Evolutionary conservation across 2,888 invertebrate species (phyloP).

Genomic region (Pristionchus entomophagus): DNA sequence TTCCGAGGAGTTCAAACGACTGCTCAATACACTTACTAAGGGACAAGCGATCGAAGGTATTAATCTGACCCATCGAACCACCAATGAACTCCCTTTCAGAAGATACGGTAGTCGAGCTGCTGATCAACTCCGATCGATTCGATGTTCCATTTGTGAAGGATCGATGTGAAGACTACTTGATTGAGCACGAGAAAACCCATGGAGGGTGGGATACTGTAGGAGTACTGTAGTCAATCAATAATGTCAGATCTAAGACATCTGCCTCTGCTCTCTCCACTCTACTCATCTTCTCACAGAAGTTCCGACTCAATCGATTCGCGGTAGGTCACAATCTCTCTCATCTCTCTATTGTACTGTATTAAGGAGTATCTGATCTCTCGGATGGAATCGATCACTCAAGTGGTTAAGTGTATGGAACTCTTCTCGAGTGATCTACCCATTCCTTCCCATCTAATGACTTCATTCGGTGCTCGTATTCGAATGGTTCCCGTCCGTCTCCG

Average conservation of each 20-base stretch:
- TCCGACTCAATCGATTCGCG: constrained; percentile 26
- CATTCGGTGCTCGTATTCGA: not conserved
- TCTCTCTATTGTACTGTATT: not conserved
- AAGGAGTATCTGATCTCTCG: constrained; percentile 28
- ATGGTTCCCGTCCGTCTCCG: not conserved
- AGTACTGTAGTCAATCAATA: constrained; percentile 1
- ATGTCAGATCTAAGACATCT: not conserved
- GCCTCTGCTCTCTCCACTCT: constrained; percentile 16
- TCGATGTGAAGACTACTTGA: constrained; percentile 21
- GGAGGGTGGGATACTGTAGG: not conserved
- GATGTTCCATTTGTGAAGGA: constrained; percentile 12
- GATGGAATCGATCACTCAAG: not conserved
- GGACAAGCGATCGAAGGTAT: not conserved
- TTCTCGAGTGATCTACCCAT: constrained; percentile 2
- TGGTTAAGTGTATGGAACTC: not conserved
- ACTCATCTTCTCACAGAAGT: constrained; percentile 24
- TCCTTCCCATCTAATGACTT: not conserved
- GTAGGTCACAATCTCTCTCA: not conserved
- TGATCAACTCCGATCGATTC: constrained; percentile 30
- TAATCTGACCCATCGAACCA: not conserved
- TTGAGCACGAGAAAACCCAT: not conserved
- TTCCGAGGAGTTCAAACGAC: not conserved
- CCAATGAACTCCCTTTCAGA: not conserved
- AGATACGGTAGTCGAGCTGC: not conserved
- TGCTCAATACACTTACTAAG: not conserved